These are phyloP conservation scores for Parazoanthus atlanticus DNA, from an alignment of 92 coral and sea anemone species.

Conservation along the genomic window DNA sequence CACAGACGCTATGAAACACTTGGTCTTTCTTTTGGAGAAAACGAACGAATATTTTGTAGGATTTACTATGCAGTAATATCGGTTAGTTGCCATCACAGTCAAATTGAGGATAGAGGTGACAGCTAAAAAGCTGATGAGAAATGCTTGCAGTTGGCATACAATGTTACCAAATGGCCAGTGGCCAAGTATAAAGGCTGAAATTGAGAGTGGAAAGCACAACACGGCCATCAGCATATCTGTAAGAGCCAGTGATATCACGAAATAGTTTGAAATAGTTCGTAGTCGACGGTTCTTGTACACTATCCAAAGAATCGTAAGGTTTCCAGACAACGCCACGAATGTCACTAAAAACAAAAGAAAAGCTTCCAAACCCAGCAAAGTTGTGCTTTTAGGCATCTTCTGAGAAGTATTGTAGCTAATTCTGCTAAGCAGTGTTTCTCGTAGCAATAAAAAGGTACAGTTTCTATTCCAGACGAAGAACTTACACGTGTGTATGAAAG, in stretches of 20 bases:
- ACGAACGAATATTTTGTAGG: background rate
- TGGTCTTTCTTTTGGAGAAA: background rate
- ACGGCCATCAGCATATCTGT: conserved; percentile 65
- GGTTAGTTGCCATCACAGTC: conserved; percentile 56
- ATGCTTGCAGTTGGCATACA: conserved; percentile 53
- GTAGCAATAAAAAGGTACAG: no score
- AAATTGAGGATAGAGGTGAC: conserved; percentile 62
- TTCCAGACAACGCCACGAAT: conserved; percentile 54
- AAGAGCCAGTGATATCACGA: conserved; percentile 61
- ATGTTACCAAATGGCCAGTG: conserved; percentile 53
- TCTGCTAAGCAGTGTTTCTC: no score
- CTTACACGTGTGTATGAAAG: no score
- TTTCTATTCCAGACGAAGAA: no score
- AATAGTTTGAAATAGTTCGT: conserved; percentile 58
- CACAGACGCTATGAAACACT: background rate
- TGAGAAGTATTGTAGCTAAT: no score
- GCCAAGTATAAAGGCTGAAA: conserved; percentile 37
- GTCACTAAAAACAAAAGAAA: background rate
- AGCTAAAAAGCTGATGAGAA: conserved; percentile 50
- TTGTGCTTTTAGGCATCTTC: background rate
- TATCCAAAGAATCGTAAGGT: conserved; percentile 56
- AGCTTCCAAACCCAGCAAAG: background rate
- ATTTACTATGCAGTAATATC: conserved; percentile 41
- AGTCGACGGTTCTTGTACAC: conserved; percentile 52
- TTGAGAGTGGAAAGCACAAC: conserved; percentile 65